Percentiles rank a stretch among this genome's conserved stretches.
Evolutionary conservation across 2,888 invertebrate genomes (phyloP).

Genomic region (Belgica antarctica): DNA sequence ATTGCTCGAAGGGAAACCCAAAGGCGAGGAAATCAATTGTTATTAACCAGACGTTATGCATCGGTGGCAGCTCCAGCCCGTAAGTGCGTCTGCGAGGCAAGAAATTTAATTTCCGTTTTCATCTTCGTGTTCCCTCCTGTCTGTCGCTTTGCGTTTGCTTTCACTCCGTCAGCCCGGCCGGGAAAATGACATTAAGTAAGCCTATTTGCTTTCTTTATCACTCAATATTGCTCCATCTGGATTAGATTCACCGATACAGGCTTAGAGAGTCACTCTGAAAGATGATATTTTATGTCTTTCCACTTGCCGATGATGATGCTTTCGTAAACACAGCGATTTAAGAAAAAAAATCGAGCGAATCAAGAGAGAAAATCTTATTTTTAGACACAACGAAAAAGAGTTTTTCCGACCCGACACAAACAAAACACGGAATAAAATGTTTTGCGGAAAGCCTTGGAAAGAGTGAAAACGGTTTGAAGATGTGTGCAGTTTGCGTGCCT

Average conservation of each 20-base stretch:
- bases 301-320: background rate
- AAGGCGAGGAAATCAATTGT: slow-evolving; percentile 29
- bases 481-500: background rate
- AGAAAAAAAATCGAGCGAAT: slow-evolving; percentile 5
- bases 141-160: background rate
- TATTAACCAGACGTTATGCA: slow-evolving; percentile 17
- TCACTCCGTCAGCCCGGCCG: background rate
- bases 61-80: background rate
- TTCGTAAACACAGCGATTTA: background rate
- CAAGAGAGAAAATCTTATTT: no score
- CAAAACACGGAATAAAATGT: no score
- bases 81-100: background rate
- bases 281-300: background rate
- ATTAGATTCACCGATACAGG: background rate
- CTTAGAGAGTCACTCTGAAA: background rate
- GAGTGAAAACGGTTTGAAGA: background rate
- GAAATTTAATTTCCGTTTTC: slow-evolving; percentile 35
- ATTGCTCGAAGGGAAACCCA: background rate
- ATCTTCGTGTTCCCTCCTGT: background rate
- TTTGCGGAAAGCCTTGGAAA: slow-evolving; percentile 25
- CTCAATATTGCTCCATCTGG: background rate
- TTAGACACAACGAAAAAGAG: background rate
- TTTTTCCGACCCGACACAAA: background rate
- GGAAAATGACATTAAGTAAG: slow-evolving; percentile 17
- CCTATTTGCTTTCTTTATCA: slow-evolving; percentile 7